These are phyloP conservation scores for Panagrolaimus sp. DNA, from an alignment of 1,140 invertebrate genomes.

Conservation along the genomic window DNA sequence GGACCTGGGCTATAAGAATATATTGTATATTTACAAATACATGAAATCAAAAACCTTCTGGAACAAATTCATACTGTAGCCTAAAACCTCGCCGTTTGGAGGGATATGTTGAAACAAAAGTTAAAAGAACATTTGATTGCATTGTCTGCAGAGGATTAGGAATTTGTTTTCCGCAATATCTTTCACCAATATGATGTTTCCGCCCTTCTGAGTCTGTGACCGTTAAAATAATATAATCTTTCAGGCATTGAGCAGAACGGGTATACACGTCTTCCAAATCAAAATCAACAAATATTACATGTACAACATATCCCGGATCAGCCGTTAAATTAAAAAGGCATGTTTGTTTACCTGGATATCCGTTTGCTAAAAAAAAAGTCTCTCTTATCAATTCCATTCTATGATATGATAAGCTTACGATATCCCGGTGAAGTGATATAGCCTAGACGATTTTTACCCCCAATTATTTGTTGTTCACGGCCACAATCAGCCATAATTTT, in stretches of 20 bases:
- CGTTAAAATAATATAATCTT: conserved; percentile 36
- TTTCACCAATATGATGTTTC: conserved; percentile 26
- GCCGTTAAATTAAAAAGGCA: conserved; percentile 29
- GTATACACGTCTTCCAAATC: conserved; percentile 31
- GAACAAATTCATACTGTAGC: conserved; percentile 31
- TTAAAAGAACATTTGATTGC: conserved; percentile 8
- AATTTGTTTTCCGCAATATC: conserved; percentile 14
- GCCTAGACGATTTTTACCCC: background rate
- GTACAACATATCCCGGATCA: conserved; percentile 35
- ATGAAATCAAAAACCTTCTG: conserved; percentile 29
- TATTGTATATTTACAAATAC: conserved; percentile 16
- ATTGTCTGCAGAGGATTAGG: conserved; percentile 17
- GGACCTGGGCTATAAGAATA: conserved; percentile 20
- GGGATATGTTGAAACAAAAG: conserved; percentile 25
- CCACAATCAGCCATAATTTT: background rate
- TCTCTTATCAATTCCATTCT: background rate
- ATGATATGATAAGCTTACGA: background rate
- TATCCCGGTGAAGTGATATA: conserved; percentile 23
- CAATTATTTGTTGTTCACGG: background rate
- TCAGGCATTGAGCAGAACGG: conserved; percentile 33
- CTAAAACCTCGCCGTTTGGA: conserved; percentile 29
- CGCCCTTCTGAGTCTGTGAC: conserved; percentile 31
- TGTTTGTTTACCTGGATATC: conserved; percentile 20
- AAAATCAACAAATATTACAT: conserved; percentile 38
- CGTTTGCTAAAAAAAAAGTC: conserved; percentile 19